A percentile compares a stretch with the other conserved stretches of the same genome.
Evolutionary conservation across 2,888 invertebrate genomes (phyloP).

Genomic region (Cerastoderma edule): DNA sequence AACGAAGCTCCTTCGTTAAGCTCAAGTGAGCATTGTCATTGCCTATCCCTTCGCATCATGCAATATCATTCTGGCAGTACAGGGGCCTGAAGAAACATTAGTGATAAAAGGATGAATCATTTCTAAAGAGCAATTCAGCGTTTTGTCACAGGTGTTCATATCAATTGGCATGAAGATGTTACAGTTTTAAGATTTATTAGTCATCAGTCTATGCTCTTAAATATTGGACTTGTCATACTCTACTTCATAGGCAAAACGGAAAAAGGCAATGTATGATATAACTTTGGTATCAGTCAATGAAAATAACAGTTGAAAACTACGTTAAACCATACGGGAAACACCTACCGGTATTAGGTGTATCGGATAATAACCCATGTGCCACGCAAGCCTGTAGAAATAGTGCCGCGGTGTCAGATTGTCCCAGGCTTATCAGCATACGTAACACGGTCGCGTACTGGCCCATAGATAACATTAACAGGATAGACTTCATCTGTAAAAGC

Average conservation of each 20-base stretch:
- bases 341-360: slow-evolving; percentile 75
- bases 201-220: too few relatives aligned
- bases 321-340: not conserved
- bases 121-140: too few relatives aligned
- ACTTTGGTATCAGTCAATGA: not conserved
- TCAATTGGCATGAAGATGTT: too few relatives aligned
- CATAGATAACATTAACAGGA: slow-evolving; percentile 84
- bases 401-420: slow-evolving; percentile 83
- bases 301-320: not conserved
- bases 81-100: too few relatives aligned
- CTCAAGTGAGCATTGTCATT: too few relatives aligned
- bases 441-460: slow-evolving; percentile 84
- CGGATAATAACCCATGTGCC: slow-evolving; percentile 81
- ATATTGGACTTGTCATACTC: too few relatives aligned
- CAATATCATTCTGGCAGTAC: too few relatives aligned
- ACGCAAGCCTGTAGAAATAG: slow-evolving; percentile 84
- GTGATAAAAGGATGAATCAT: too few relatives aligned
- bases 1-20: too few relatives aligned
- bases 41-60: too few relatives aligned
- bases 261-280: not conserved
- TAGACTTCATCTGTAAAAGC: slow-evolving; percentile 74
- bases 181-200: too few relatives aligned
- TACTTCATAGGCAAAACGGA: not conserved
- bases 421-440: slow-evolving; percentile 82
- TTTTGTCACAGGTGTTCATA: too few relatives aligned